Conservation (phyloP, 2,113 vertebrate genomes). For the Calidris pygmaea region DNA sequence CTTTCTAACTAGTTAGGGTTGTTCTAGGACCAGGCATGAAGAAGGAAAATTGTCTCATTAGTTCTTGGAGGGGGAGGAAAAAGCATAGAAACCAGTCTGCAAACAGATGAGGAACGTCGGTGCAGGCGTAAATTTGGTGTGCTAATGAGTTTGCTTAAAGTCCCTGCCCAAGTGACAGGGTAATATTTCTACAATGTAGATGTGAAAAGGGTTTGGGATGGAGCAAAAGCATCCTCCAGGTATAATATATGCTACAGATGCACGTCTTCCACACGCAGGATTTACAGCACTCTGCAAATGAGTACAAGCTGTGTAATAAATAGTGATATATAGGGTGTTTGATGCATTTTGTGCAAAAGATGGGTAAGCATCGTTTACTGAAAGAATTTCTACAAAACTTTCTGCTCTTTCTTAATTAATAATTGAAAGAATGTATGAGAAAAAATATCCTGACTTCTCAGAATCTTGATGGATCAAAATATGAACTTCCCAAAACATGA, state of each 20-base stretch:
- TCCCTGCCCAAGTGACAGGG: background rate
- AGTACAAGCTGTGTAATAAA: background rate
- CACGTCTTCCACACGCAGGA: background rate
- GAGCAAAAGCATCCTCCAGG: background rate
- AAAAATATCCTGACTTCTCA: background rate
- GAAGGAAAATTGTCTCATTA: background rate
- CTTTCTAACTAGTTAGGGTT: background rate
- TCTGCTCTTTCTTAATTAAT: background rate
- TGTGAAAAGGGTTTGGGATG: background rate
- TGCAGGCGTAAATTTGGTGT: background rate
- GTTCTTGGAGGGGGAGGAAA: background rate
- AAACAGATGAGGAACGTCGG: background rate
- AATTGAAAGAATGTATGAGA: background rate
- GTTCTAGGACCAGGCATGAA: background rate
- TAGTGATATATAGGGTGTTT: background rate
- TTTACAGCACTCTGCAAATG: background rate
- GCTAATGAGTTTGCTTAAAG: background rate
- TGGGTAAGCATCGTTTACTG: background rate
- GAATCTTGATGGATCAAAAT: background rate
- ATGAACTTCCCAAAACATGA: background rate
- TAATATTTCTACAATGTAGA: background rate
- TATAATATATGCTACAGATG: background rate
- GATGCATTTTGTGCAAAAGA: background rate
- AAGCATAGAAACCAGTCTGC: background rate
- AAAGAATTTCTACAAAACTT: background rate